These are phyloP conservation scores for Acrocephalus kingi DNA, from an alignment of 2,113 vertebrate species.

Conservation along the genomic window DNA sequence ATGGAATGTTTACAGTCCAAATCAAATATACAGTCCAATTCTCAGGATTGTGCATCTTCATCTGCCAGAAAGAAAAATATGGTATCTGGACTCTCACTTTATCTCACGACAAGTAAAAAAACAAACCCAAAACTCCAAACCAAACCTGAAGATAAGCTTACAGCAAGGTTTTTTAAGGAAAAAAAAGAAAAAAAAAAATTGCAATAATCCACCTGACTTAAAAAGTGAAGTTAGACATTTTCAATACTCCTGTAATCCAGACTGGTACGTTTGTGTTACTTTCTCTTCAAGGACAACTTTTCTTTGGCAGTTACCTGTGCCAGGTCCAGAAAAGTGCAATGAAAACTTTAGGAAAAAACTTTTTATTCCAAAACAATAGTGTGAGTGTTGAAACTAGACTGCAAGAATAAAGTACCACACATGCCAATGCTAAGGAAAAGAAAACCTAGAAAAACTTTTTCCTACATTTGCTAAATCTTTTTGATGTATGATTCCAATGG, in stretches of 20 bases:
- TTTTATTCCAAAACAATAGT: neutral
- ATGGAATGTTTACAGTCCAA: neutral
- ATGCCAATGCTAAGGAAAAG: neutral
- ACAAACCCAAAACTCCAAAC: neutral
- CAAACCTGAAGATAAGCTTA: neutral
- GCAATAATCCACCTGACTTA: neutral
- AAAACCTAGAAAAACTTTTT: neutral
- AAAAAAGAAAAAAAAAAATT: neutral
- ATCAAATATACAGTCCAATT: neutral
- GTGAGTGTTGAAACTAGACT: neutral
- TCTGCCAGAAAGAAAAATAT: neutral
- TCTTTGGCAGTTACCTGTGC: neutral
- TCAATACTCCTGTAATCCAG: neutral
- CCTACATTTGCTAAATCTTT: neutral
- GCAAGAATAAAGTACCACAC: neutral
- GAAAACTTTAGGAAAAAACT: neutral
- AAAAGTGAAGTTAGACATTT: neutral
- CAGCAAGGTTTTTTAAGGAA: neutral
- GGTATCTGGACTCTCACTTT: neutral
- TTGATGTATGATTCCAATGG: neutral
- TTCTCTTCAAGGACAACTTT: neutral
- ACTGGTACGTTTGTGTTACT: neutral
- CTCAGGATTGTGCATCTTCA: neutral
- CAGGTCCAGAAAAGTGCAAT: neutral
- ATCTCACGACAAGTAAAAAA: neutral